phyloP scores from a whole-genome alignment of 2,113 vertebrate genomes.

The Nothobranchius kuhntae region DNA sequence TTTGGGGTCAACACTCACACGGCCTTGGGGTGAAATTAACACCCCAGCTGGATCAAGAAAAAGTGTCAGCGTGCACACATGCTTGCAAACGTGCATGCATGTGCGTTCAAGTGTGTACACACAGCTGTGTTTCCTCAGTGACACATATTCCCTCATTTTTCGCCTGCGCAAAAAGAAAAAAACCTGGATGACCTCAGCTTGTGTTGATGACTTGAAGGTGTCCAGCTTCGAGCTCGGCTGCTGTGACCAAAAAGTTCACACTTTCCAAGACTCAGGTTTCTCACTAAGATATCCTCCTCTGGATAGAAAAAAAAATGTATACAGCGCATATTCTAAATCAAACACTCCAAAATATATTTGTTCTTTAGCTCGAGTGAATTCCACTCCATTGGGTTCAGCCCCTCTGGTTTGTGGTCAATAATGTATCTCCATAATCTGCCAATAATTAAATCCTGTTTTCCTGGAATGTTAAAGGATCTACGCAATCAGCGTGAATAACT shows the following conservation, averaged over 20 bases:
- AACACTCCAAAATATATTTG: too few relatives aligned
- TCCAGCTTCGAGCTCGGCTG: slow-evolving; percentile 44
- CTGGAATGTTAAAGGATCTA: too few relatives aligned
- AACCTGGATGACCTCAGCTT: slow-evolving; percentile 62
- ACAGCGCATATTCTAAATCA: too few relatives aligned
- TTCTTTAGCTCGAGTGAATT: too few relatives aligned
- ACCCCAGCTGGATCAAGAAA: slow-evolving; percentile 73
- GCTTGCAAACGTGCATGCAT: slow-evolving; percentile 11
- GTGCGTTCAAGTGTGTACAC: slow-evolving; percentile 39
- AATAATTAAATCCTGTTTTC: too few relatives aligned
- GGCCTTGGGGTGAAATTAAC: slow-evolving; percentile 79
- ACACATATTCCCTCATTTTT: slow-evolving; percentile 73
- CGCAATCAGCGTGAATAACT: too few relatives aligned
- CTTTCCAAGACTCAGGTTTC: neutral
- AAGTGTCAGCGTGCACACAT: slow-evolving; percentile 39
- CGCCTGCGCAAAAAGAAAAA: slow-evolving; percentile 48
- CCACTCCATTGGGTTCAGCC: too few relatives aligned
- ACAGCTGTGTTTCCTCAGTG: slow-evolving; percentile 78
- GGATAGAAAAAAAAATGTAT: too few relatives aligned
- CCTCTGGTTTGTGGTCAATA: too few relatives aligned
- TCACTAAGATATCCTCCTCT: neutral
- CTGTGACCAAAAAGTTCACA: slow-evolving; percentile 55
- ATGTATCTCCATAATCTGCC: too few relatives aligned
- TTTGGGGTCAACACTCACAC: slow-evolving; percentile 77
- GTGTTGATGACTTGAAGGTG: slow-evolving; percentile 62